These are phyloP conservation scores for Chouioia cunea DNA, from an alignment of 2,888 invertebrate genomes.

Conservation along the genomic window DNA sequence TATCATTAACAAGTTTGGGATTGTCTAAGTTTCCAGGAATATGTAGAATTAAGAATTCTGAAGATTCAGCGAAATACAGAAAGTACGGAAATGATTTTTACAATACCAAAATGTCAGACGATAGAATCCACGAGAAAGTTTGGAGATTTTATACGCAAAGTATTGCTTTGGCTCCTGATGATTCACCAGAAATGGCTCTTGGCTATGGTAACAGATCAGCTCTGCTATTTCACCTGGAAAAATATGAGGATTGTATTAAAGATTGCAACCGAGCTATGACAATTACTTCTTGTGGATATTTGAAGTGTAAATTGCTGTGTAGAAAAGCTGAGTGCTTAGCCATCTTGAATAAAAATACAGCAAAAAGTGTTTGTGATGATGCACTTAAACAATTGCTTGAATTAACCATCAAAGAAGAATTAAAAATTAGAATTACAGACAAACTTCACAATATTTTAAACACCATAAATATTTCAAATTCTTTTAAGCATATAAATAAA, in stretches of 20 bases:
- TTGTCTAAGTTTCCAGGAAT: background rate
- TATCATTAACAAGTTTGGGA: background rate
- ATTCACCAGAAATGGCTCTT: conserved; percentile 74
- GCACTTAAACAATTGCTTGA: background rate
- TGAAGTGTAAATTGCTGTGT: conserved; percentile 74
- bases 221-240: conserved; percentile 75
- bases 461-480: background rate
- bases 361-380: background rate
- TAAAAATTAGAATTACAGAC: background rate
- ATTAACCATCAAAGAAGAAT: background rate
- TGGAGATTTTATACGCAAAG: conserved; percentile 75
- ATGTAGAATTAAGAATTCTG: conserved; percentile 67
- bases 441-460: conserved; percentile 1
- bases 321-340: conserved; percentile 71
- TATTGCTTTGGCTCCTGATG: conserved; percentile 74
- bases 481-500: background rate
- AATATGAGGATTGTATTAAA: conserved; percentile 75
- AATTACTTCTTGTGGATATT: conserved; percentile 73
- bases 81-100: conserved; percentile 74
- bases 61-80: conserved; percentile 71
- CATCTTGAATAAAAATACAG: background rate
- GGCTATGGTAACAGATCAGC: conserved; percentile 85
- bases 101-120: conserved; percentile 54
- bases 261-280: conserved; percentile 78
- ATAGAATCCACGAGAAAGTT: conserved; percentile 52